These are phyloP conservation scores for Xyrichtys novacula DNA, from an alignment of 2,797 vertebrate species.

Conservation along the genomic window DNA sequence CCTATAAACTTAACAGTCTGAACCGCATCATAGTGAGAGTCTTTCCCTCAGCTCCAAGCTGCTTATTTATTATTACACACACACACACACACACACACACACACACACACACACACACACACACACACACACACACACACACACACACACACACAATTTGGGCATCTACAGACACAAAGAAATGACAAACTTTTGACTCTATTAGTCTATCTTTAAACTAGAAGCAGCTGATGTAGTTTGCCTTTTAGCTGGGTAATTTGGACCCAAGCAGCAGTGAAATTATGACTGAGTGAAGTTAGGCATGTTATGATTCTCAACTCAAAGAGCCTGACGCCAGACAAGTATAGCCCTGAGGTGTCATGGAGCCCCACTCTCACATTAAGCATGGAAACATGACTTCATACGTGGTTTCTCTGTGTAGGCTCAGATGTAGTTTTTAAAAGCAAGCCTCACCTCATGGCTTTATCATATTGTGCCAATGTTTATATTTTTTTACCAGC, in stretches of 20 bases:
- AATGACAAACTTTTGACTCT: constrained; percentile 39
- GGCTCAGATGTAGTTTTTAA: constrained; percentile 28
- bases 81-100: constrained; percentile 22
- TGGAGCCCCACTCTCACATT: constrained; percentile 23
- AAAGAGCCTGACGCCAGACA: constrained; percentile 55
- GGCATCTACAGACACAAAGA: constrained; percentile 23
- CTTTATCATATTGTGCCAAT: neutral
- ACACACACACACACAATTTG: constrained; percentile 22
- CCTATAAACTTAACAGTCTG: constrained; percentile 77
- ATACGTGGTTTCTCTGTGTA: constrained; percentile 20
- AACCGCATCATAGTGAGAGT: constrained; percentile 73
- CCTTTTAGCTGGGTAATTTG: constrained; percentile 41
- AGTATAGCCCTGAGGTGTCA: constrained; percentile 30
- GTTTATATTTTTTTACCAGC: neutral
- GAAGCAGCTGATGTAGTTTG: constrained; percentile 55
- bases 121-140: constrained; percentile 35
- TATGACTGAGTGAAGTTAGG: constrained; percentile 68
- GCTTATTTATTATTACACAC: constrained; percentile 54
- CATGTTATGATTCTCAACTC: constrained; percentile 58
- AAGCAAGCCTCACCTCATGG: neutral
- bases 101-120: constrained; percentile 25
- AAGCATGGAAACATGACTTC: constrained; percentile 39
- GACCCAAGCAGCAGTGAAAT: constrained; percentile 58
- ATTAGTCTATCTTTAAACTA: constrained; percentile 63
- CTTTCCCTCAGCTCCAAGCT: constrained; percentile 60